A percentile compares a stretch with the other conserved stretches of the same genome.
These are phyloP conservation scores for Eulacestoma nigropectus DNA, from an alignment of 2,113 vertebrate genomes.

Conservation along the genomic window DNA sequence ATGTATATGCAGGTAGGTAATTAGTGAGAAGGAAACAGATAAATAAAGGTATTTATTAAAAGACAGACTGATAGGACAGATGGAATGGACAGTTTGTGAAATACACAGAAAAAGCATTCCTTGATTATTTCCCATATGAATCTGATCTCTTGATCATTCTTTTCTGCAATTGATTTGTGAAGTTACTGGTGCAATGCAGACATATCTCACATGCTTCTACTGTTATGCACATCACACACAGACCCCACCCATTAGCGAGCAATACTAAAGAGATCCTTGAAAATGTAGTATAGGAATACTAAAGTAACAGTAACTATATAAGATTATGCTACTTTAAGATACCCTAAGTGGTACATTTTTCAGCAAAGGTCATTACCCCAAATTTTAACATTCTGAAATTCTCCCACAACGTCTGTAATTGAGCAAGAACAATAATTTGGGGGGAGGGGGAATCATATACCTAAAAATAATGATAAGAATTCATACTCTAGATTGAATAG, in stretches of 20 bases:
- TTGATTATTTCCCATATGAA: background rate
- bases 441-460: rapidly evolving
- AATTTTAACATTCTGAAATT: background rate
- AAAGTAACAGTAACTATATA: background rate
- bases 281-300: background rate
- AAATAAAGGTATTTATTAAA: background rate
- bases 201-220: background rate
- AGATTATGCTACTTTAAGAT: background rate
- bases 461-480: background rate
- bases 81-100: background rate
- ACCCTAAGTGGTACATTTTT: background rate
- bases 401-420: background rate
- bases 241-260: background rate
- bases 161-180: background rate
- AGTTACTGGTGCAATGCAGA: background rate
- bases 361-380: background rate
- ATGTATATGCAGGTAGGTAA: background rate
- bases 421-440: background rate
- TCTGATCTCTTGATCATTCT: background rate
- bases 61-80: background rate
- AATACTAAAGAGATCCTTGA: background rate
- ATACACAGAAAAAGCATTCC: background rate
- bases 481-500: background rate
- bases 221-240: background rate
- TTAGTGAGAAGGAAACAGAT: background rate